phyloP scores from a whole-genome alignment of 2,888 invertebrate species.

The Acanthacorydalis orientalis region DNA sequence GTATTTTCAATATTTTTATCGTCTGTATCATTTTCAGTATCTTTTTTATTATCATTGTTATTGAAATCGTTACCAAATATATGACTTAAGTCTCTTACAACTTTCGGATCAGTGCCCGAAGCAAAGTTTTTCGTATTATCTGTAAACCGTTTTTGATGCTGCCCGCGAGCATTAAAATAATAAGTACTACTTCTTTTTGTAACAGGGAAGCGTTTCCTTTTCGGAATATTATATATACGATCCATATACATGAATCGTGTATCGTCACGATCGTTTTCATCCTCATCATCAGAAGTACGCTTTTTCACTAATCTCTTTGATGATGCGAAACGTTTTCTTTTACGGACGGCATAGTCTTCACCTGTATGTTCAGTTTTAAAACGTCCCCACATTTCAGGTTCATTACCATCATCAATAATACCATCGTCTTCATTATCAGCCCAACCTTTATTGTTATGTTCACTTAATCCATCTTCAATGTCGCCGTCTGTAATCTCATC shows the following conservation, averaged over 20 bases:
- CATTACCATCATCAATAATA: no score
- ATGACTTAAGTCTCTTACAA: slow-evolving; percentile 48
- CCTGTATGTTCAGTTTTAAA: no score
- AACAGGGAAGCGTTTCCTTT: slow-evolving; percentile 43
- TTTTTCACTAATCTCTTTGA: no score
- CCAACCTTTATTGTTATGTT: no score
- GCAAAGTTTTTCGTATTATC: slow-evolving; percentile 18
- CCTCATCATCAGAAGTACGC: slow-evolving; percentile 3
- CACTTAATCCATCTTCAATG: no score
- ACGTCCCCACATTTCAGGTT: no score
- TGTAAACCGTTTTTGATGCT: slow-evolving; percentile 10
- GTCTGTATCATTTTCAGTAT: slow-evolving; percentile 8
- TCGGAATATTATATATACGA: slow-evolving; percentile 1
- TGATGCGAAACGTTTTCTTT: no score
- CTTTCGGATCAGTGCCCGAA: slow-evolving; percentile 48
- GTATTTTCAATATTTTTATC: background rate
- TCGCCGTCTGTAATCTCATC: no score
- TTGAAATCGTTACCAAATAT: slow-evolving; percentile 36
- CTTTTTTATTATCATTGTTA: slow-evolving; percentile 11
- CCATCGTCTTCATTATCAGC: no score
- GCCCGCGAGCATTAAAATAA: slow-evolving; percentile 3
- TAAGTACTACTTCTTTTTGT: slow-evolving; percentile 40
- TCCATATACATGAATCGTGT: background rate
- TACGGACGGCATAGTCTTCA: no score
- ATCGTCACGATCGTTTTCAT: background rate